Percentiles rank a stretch among this genome's conserved stretches.
These are phyloP conservation scores for Yponomeuta malinellus DNA, from an alignment of 2,888 invertebrate genomes.

Conservation along the genomic window DNA sequence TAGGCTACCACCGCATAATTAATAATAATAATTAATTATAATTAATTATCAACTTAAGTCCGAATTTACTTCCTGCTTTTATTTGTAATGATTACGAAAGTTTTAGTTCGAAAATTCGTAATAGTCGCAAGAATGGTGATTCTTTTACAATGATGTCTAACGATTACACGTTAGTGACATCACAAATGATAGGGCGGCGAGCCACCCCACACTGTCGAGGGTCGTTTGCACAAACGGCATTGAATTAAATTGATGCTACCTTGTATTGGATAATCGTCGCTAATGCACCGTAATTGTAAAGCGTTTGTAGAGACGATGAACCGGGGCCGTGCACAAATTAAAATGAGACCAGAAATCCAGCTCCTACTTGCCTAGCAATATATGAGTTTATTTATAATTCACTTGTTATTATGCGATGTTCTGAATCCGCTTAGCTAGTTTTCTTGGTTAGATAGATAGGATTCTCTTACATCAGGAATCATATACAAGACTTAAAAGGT, in stretches of 20 bases:
- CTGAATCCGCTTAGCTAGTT: no score
- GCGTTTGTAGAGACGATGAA: constrained; percentile 11
- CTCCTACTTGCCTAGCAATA: neutral
- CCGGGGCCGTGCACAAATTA: neutral
- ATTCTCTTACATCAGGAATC: no score
- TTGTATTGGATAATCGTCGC: constrained; percentile 44
- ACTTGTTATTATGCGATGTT: no score
- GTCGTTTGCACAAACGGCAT: constrained; percentile 50
- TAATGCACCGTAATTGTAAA: constrained; percentile 51
- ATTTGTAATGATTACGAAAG: neutral
- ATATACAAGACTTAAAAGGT: no score
- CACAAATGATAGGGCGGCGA: constrained; percentile 27
- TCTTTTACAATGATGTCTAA: constrained; percentile 3
- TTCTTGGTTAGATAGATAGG: no score
- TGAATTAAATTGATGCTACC: constrained; percentile 51
- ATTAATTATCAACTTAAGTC: no score
- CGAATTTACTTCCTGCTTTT: no score
- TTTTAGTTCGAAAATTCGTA: neutral
- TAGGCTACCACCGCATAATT: no score
- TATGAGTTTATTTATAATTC: no score
- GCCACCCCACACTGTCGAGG: constrained; percentile 21
- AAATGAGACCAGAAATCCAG: neutral
- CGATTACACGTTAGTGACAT: neutral
- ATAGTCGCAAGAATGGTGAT: neutral
- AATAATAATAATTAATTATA: no score